A percentile compares a stretch with the other conserved stretches of the same genome.
These are phyloP conservation scores for Eleginops maclovinus DNA, from an alignment of 2,113 vertebrate species.

Conservation along the genomic window DNA sequence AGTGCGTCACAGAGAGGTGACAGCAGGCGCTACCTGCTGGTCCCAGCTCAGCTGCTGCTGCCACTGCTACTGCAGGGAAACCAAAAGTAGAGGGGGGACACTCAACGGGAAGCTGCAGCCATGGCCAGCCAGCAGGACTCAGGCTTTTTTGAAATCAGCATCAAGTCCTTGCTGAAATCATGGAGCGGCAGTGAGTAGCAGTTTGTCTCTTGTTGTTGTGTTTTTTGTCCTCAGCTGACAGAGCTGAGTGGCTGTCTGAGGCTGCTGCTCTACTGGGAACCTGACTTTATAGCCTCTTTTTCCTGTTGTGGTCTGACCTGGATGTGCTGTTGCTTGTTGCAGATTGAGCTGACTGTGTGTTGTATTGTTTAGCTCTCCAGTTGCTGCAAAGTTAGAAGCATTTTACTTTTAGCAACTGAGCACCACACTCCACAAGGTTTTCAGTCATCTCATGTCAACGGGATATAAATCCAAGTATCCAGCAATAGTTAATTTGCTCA, in stretches of 20 bases:
- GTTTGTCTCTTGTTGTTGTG: slow-evolving; percentile 62
- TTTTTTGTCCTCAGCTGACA: slow-evolving; percentile 33
- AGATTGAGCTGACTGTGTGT: neutral
- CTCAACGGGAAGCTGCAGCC: slow-evolving; percentile 83
- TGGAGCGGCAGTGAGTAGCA: slow-evolving; percentile 97
- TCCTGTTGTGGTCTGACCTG: slow-evolving; percentile 11
- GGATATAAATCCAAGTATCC: neutral
- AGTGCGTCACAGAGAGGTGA: slow-evolving; percentile 89
- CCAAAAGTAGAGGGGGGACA: slow-evolving; percentile 40
- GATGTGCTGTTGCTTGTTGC: slow-evolving; percentile 16
- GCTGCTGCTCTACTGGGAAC: slow-evolving; percentile 24
- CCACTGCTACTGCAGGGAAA: slow-evolving; percentile 48
- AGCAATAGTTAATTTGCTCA: neutral
- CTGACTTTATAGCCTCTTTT: slow-evolving; percentile 25
- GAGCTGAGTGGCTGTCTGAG: slow-evolving; percentile 16
- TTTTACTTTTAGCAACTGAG: slow-evolving; percentile 25
- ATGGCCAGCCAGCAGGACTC: slow-evolving; percentile 99
- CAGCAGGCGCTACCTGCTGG: slow-evolving; percentile 86
- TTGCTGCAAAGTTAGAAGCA: slow-evolving; percentile 22
- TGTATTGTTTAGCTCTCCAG: neutral
- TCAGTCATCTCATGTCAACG: slow-evolving; percentile 55
- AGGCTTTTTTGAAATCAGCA: slow-evolving; percentile 99
- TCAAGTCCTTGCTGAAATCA: slow-evolving; percentile 98
- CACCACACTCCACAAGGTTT: slow-evolving; percentile 12
- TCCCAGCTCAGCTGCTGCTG: slow-evolving; percentile 59